A percentile compares a stretch with the other conserved stretches of the same genome.
phyloP scores from a whole-genome alignment of 2,888 invertebrate species.

The Watsonalla cultraria region DNA sequence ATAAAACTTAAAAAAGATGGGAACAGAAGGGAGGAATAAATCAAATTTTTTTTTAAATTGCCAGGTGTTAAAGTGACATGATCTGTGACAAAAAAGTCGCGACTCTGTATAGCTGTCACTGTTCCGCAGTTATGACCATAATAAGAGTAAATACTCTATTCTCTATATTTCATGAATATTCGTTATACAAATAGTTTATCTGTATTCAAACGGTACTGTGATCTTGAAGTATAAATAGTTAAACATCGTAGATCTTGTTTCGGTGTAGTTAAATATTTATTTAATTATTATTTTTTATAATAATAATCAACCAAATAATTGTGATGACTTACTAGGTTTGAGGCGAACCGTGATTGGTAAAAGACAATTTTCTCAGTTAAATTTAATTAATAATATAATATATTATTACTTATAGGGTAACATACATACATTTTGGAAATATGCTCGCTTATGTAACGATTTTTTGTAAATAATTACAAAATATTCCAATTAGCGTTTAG shows the following conservation, averaged over 20 bases:
- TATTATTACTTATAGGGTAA: slow-evolving; percentile 2
- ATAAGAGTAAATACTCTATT: too few relatives aligned
- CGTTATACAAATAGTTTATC: slow-evolving; percentile 2
- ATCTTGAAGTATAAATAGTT: slow-evolving; percentile 12
- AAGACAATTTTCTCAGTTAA: slow-evolving; percentile 25
- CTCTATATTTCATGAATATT: neutral
- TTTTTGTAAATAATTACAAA: slow-evolving; percentile 65
- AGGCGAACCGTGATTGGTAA: slow-evolving; percentile 18
- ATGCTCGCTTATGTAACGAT: slow-evolving; percentile 48
- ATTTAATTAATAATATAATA: slow-evolving; percentile 12
- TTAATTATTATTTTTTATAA: slow-evolving; percentile 18
- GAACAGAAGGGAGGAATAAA: too few relatives aligned
- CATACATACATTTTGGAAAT: slow-evolving; percentile 8
- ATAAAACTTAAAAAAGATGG: too few relatives aligned
- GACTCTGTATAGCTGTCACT: too few relatives aligned
- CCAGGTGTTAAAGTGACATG: too few relatives aligned
- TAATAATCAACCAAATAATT: slow-evolving; percentile 34
- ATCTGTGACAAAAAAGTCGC: too few relatives aligned
- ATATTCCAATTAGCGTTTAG: slow-evolving; percentile 71
- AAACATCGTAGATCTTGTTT: slow-evolving; percentile 8
- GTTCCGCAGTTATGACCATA: too few relatives aligned
- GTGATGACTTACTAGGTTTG: slow-evolving; percentile 24
- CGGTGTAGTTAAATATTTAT: slow-evolving; percentile 8
- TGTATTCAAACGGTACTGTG: slow-evolving; percentile 10
- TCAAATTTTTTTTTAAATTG: too few relatives aligned